These are phyloP conservation scores for Ptychodera flava DNA, from an alignment of 35 echinoderm and acorn worm species.

Conservation along the genomic window DNA sequence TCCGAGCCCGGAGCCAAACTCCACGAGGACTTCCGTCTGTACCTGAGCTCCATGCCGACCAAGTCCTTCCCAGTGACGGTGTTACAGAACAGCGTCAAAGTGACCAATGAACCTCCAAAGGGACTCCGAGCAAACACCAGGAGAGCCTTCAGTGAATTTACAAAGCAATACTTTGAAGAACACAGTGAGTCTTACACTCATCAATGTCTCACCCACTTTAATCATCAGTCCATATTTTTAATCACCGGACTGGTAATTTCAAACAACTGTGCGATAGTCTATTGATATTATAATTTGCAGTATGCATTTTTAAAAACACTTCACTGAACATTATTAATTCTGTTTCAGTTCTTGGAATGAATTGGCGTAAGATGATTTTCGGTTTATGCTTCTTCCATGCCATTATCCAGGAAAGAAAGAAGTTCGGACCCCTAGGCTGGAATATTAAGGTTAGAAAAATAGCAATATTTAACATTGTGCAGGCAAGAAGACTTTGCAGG, in stretches of 20 bases:
- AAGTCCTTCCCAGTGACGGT: constrained; percentile 93
- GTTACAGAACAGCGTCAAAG: constrained; percentile 98
- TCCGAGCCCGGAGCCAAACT: constrained; percentile 91
- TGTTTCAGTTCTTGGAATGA: constrained; percentile 85
- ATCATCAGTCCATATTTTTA: too few relatives aligned
- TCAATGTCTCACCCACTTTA: too few relatives aligned
- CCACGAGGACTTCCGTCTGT: constrained; percentile 92
- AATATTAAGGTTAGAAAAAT: constrained; percentile 89
- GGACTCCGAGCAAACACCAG: constrained; percentile 84
- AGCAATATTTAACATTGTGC: too few relatives aligned
- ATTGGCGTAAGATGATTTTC: constrained; percentile 97
- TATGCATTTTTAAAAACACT: too few relatives aligned
- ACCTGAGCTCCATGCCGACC: constrained; percentile 96
- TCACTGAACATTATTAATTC: too few relatives aligned
- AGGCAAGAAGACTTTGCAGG: too few relatives aligned
- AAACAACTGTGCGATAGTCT: too few relatives aligned
- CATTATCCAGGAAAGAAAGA: constrained; percentile 95
- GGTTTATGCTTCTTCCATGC: constrained; percentile 97
- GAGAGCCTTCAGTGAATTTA: constrained; percentile 90
- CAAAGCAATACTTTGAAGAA: constrained; percentile 70
- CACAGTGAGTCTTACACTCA: constrained; percentile 91
- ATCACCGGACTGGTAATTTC: too few relatives aligned
- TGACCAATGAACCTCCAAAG: constrained; percentile 97
- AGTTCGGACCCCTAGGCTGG: constrained; percentile 99
- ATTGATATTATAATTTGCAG: too few relatives aligned